Evolutionary conservation across 2,797 vertebrate genomes (phyloP), one percentile per base, ranked within the genome.

Genomic region (Adelosebastes latens): DNA sequence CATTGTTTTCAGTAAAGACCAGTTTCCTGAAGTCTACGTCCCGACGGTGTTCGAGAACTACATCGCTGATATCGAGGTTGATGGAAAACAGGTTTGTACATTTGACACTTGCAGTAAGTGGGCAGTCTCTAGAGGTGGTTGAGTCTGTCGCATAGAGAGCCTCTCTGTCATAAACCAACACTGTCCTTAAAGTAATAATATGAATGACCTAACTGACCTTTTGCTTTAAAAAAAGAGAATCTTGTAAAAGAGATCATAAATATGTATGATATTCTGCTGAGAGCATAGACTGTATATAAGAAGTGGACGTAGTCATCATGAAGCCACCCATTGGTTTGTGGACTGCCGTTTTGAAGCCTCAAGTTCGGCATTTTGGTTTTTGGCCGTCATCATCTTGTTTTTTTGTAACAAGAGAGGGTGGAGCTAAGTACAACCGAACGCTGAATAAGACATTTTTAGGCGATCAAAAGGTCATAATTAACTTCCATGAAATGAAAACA

Each of bases 21-120:
- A 98, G 94, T 99, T 99, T 94, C 98, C 98, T 0, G 98, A 99
- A 84, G 98, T 99, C 82, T 99, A 99, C 0, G 98, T 99, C 32
- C 98, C 98, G 0, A 99, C 98, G 0, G 98, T 99, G 84, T 99
- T 99, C 0, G 98, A 99, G 95, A 99, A 99, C 96, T 99, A 99
- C 95, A 99, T 99, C 0, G 98, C 98, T 1, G 98, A 99, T 87
- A 99, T 99, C 6, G 98, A 99, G 93, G 98, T 99, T 6, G 98
- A 99, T 0, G 95, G 97, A 80, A 99, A 99, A 90, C 97, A 99
- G 98, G 98, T 99, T 76, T 83, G 94, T 92, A 53, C 53, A 16
- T 22, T 2, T 65, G 20, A 59, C n/a, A n/a, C 4, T 0, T 4
- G 36, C 36, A 39, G 36, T 14, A 39, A 36, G 5, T 5, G 1